Conservation (phyloP, 2,888 invertebrate genomes). For the Geophilus truncorum region DNA sequence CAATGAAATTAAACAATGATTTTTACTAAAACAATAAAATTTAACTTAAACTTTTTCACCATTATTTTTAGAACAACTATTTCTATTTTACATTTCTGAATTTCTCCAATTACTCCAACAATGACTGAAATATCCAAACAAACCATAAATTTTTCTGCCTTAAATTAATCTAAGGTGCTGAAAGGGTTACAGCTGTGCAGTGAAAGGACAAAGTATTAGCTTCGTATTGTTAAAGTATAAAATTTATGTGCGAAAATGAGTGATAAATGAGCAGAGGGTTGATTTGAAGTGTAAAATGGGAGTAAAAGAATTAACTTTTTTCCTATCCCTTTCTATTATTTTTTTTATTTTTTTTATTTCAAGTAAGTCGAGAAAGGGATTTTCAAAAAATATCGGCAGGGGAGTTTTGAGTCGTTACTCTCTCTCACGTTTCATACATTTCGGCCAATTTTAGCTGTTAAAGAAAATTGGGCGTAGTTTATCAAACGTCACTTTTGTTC, state of each 20-base stretch:
- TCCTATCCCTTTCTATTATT: not conserved
- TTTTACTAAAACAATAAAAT: not conserved
- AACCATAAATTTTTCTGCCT: no score
- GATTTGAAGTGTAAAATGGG: not conserved
- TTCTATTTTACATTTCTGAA: no score
- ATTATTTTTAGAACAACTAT: no score
- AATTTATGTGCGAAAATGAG: not conserved
- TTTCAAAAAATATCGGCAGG: constrained; percentile 9
- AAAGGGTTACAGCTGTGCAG: no score
- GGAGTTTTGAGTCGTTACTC: constrained; percentile 7
- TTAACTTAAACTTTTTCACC: no score
- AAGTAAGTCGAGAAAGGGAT: constrained; percentile 1
- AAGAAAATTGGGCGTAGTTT: constrained; percentile 9
- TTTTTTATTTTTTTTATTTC: not conserved
- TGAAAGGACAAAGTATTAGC: no score
- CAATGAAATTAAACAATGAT: not conserved
- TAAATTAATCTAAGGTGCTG: no score
- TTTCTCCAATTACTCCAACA: not conserved
- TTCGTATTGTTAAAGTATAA: no score
- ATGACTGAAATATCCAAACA: not conserved
- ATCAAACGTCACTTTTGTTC: constrained; percentile 16
- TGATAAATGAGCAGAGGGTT: not conserved
- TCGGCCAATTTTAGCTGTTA: constrained; percentile 4
- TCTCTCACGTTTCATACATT: constrained; percentile 20
- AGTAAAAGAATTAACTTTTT: constrained; percentile 1